These are phyloP conservation scores for Helicolenus hilgendorfi DNA, from an alignment of 2,797 vertebrate genomes.

Conservation along the genomic window DNA sequence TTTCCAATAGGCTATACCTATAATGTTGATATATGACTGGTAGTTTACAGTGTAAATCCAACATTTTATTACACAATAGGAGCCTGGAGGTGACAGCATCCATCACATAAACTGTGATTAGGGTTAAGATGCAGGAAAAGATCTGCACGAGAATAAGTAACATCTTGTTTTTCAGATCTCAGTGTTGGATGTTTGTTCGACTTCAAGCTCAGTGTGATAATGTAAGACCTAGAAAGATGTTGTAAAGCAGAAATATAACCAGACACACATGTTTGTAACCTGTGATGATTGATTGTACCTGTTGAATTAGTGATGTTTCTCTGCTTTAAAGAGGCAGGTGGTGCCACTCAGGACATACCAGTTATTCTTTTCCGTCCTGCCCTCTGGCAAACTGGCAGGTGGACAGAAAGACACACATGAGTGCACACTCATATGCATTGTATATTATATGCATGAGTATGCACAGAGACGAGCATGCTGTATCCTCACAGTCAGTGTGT, in stretches of 20 bases:
- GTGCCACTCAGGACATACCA: neutral
- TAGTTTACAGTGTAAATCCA: no score
- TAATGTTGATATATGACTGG: neutral
- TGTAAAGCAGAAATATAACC: conserved; percentile 28
- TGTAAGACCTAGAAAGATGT: neutral
- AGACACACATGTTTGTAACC: conserved; percentile 18
- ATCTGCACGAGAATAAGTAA: neutral
- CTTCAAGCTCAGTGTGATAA: neutral
- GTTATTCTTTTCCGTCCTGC: neutral
- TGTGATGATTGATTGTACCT: conserved; percentile 3
- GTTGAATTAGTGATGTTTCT: conserved; percentile 60
- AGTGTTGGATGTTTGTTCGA: neutral
- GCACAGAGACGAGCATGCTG: neutral
- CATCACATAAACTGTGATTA: neutral
- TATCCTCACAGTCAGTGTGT: conserved; percentile 4
- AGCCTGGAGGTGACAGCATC: neutral
- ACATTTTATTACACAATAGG: no score
- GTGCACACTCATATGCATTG: neutral
- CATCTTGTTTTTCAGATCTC: neutral
- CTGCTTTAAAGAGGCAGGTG: conserved; percentile 22
- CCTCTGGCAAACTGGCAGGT: neutral
- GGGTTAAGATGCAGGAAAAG: neutral
- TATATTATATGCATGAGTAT: neutral
- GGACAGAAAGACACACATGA: neutral
- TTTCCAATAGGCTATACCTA: neutral